Percentiles rank a stretch among this genome's conserved stretches.
These are phyloP conservation scores for Gambusia holbrooki DNA, from an alignment of 2,113 vertebrate genomes.

Conservation along the genomic window DNA sequence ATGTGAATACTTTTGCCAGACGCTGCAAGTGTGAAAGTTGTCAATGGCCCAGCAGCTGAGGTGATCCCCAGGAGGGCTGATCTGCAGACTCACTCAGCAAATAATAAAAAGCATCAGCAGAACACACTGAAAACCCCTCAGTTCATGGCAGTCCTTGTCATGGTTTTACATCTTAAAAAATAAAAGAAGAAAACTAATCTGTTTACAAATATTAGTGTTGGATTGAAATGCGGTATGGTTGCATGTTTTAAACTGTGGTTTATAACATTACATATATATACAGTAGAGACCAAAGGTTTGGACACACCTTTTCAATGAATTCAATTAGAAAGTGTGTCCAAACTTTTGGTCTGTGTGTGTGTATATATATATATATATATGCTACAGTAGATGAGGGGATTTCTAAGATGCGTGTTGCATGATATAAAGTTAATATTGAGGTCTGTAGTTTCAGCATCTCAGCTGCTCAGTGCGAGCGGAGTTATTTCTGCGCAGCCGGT, in stretches of 20 bases:
- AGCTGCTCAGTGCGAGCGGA: background rate
- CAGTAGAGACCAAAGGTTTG: too few relatives aligned
- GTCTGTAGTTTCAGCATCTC: conserved; percentile 1
- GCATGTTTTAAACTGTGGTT: too few relatives aligned
- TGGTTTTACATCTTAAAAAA: background rate
- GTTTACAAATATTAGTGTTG: background rate
- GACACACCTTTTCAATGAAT: too few relatives aligned
- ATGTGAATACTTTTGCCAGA: conserved; percentile 5
- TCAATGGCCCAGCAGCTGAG: conserved; percentile 61
- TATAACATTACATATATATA: too few relatives aligned
- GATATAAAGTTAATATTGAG: background rate
- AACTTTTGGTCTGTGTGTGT: too few relatives aligned
- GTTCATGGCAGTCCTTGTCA: background rate
- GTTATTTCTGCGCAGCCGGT: conserved; percentile 29
- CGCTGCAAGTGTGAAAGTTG: conserved; percentile 27
- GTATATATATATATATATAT: too few relatives aligned
- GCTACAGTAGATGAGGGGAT: background rate
- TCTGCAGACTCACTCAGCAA: conserved; percentile 77
- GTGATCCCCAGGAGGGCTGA: conserved; percentile 54
- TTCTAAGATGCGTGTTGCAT: background rate
- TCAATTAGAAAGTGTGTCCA: too few relatives aligned
- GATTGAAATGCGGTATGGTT: too few relatives aligned
- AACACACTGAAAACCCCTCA: conserved; percentile 50
- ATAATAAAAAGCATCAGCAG: conserved; percentile 70
- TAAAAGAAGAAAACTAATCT: background rate